Base-by-base conservation (phyloP, 2,888 invertebrate genomes). In the Melitaea athalia region DNA sequence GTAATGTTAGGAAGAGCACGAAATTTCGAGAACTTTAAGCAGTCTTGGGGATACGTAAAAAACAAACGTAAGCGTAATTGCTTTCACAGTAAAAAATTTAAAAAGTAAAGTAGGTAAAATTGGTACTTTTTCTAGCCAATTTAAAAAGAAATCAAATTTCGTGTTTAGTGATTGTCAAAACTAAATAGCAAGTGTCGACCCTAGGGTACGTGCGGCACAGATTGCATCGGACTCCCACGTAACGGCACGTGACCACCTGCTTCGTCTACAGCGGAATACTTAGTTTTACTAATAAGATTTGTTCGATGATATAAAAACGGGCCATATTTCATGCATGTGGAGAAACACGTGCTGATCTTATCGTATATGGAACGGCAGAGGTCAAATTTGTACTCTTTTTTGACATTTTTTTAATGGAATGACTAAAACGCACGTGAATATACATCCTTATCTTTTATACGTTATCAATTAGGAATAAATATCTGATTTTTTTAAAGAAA, bases 171-270 rank as follows among this genome's bases (percentile, higher is more conserved):
- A 47, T 63, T 60, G 53, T 68, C 63, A 68, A 59, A 45, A 43
- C 59, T 52, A 60, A 59, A 53, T 53, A 64, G 61, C 53, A 64
- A 69, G 72, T 68, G 62, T 59, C 67, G 67, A 72, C 68, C 59
- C 66, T 72, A 67, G 69, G 69, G 67, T 72, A 69, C 67, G 65
- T 73, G 68, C 68, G 70, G 71, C 69, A 68, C 57, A 70, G 76
- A 76, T 77, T 71, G 66, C 50, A 76, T 76, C 75, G 47, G 59
- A 66, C 75, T 72, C 79, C 79, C 74, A 80, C 80, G 76, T 76
- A 72, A 62, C 53, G 50, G 67, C 72, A 75, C 75, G 74, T 74
- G 75, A 73, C 72, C 77, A 79, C 79, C 79, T 80, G 78, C 74
- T 61, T 5, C 12, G 33, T 55, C 33, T 55, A 55, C 31, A 55